A percentile compares a stretch with the other conserved stretches of the same genome.
Evolutionary conservation across 2,113 vertebrate genomes (phyloP).

Genomic region (Puntigrus tetrazona): DNA sequence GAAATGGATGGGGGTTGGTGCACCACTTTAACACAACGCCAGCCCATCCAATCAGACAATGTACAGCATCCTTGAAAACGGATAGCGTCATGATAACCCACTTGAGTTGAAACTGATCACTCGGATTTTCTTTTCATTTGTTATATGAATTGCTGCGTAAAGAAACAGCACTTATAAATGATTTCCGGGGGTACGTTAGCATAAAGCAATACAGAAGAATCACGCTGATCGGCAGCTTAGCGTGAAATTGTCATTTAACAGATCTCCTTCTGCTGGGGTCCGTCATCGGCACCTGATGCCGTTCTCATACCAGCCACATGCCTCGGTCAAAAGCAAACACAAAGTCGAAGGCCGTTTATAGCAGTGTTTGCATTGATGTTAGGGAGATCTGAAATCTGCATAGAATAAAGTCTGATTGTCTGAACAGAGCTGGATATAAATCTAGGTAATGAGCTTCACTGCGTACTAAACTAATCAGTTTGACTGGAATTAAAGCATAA

Average conservation of each 20-base stretch:
- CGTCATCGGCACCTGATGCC: not conserved
- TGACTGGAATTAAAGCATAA: not conserved
- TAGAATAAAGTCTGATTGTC: not conserved
- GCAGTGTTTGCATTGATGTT: not conserved
- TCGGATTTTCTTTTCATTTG: not conserved
- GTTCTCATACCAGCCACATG: not conserved
- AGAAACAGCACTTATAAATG: not conserved
- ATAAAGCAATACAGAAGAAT: not conserved
- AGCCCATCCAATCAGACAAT: not conserved
- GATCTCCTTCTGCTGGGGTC: not conserved
- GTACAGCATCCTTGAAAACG: not conserved
- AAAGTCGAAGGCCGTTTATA: not conserved
- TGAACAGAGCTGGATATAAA: not conserved
- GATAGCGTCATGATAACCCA: not conserved
- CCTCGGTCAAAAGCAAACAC: slow-evolving; percentile 11
- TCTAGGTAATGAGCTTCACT: not conserved
- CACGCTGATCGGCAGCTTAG: not conserved
- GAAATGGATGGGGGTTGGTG: slow-evolving; percentile 6
- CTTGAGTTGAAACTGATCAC: slow-evolving; percentile 25
- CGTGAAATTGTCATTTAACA: not conserved
- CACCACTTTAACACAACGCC: not conserved
- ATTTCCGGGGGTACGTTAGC: not conserved
- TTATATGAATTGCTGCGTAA: not conserved
- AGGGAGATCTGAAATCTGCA: not conserved
- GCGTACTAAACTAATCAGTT: not conserved